Evolutionary conservation across 2,797 vertebrate species (phyloP).

Genomic region (Melanotaenia parkinsoni): DNA sequence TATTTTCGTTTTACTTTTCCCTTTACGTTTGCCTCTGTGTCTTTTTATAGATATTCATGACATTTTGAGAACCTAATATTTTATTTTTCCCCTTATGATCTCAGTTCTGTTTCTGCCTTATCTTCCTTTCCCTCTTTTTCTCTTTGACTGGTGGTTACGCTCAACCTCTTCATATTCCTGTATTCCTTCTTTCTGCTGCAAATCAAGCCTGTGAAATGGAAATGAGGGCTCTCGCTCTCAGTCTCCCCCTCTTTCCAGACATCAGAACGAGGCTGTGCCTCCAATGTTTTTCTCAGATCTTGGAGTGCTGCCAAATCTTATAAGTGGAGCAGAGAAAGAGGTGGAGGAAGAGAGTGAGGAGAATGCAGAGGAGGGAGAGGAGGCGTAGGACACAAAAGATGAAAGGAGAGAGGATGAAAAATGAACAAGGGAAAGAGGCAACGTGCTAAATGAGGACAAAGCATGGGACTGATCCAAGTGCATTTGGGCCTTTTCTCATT

Average conservation of each 20-base stretch:
- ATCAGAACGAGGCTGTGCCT: conserved; percentile 87
- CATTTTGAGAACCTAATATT: conserved; percentile 49
- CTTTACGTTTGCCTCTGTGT: conserved; percentile 31
- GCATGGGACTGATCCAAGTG: conserved; percentile 69
- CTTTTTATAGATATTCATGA: conserved; percentile 31
- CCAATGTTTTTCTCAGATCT: conserved; percentile 83
- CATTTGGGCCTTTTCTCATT: conserved; percentile 63
- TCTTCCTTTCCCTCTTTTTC: conserved; percentile 40
- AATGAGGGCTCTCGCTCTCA: conserved; percentile 83
- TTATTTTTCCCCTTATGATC: conserved; percentile 42
- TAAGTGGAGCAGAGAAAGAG: conserved; percentile 77
- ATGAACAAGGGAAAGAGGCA: conserved; percentile 70
- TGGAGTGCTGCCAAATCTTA: conserved; percentile 87
- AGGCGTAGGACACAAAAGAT: conserved; percentile 69
- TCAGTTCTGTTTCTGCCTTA: conserved; percentile 25
- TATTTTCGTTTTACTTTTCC: conserved; percentile 7
- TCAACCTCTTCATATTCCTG: conserved; percentile 63
- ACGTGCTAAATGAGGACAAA: conserved; percentile 71
- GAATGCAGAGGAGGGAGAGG: conserved; percentile 73
- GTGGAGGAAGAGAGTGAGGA: conserved; percentile 64
- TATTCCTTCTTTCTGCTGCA: conserved; percentile 65
- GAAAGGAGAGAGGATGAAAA: conserved; percentile 76
- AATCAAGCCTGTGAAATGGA: conserved; percentile 89
- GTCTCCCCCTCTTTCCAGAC: conserved; percentile 79
- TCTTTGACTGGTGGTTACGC: conserved; percentile 55